A percentile compares a stretch with the other conserved stretches of the same genome.
Evolutionary conservation across 2,113 vertebrate genomes (phyloP).

Genomic region (Tylochromis polylepis): DNA sequence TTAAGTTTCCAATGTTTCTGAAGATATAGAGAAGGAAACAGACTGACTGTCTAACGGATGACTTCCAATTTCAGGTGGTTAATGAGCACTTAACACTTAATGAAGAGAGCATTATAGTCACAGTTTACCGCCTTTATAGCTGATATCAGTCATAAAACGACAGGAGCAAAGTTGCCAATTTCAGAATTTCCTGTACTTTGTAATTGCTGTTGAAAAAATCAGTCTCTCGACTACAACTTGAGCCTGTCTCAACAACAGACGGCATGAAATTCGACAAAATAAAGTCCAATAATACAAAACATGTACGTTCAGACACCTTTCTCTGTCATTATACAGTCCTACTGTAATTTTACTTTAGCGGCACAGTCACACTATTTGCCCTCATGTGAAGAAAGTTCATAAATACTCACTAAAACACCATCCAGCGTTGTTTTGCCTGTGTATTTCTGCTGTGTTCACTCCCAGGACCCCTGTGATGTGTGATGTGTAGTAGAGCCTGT

Average conservation of each 20-base stretch:
- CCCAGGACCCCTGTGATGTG: neutral
- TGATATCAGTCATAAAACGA: neutral
- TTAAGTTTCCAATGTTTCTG: neutral
- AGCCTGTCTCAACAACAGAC: neutral
- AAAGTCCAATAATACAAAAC: neutral
- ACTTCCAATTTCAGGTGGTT: constrained; percentile 3
- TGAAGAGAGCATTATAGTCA: neutral
- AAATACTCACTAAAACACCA: constrained; percentile 49
- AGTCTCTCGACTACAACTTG: accelerated
- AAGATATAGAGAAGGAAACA: neutral
- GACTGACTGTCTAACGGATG: neutral
- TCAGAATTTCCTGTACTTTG: neutral
- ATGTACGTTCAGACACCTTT: neutral
- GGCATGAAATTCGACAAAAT: neutral
- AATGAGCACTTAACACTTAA: neutral
- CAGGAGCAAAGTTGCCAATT: neutral
- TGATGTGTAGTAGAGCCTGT: constrained; percentile 3
- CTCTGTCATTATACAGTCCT: neutral
- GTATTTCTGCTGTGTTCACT: constrained; percentile 2
- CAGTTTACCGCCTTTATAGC: neutral
- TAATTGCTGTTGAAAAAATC: neutral
- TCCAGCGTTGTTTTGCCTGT: neutral
- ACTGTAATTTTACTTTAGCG: neutral
- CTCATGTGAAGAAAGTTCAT: neutral
- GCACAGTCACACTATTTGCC: neutral